Base-by-base conservation (phyloP, 2,113 vertebrate species). In the Oreochromis tanganicae region DNA sequence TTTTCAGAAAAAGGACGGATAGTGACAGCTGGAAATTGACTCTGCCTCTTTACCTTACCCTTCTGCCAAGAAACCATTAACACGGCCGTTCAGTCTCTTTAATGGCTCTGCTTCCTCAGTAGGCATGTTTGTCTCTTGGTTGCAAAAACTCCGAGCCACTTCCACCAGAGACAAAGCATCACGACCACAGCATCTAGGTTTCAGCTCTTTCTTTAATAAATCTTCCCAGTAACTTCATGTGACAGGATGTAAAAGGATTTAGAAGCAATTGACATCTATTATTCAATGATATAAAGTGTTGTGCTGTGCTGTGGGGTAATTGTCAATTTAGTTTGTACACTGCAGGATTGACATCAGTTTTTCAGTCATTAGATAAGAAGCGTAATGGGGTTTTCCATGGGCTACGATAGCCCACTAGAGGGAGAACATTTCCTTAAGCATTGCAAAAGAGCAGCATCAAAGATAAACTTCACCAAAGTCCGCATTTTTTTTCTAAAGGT, bases 41-140 rank as follows among this genome's bases (percentile, higher is more conserved):
- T 46, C 13, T 27, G 38, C 54, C 21, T 80, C 82, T 88, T 87
- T 55, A 89, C 85, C 82, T 91, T 75, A 36, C 85, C 50, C 41
- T 19, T 86, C 84, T 86, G 83, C 89, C 89, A 88, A 92, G 87
- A 92, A 94, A 66, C 90, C 94, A 94, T 95, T 94, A 95, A 90
- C 87, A 75, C 71, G 27, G 82, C 85, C 86, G 48, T 90, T 88
- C 83, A 88, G 82, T 89, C 11, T 46, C 89, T 55, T 75, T 94
- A 94, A 95, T 95, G 89, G 89, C 90, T 55, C 85, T 86, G 81
- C 38, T 82, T 92, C 61, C 89, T 85, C 91, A 88, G 75, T 80
- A 48, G 71, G 80, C 84, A 87, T 81, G 59, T 89, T 85, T 86
- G 27, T 88, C 78, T 88, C 84, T 17, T 54, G 73, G 66, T 83